These are phyloP conservation scores for Aphaenogaster floridana DNA, from an alignment of 1,140 invertebrate species.

Conservation along the genomic window DNA sequence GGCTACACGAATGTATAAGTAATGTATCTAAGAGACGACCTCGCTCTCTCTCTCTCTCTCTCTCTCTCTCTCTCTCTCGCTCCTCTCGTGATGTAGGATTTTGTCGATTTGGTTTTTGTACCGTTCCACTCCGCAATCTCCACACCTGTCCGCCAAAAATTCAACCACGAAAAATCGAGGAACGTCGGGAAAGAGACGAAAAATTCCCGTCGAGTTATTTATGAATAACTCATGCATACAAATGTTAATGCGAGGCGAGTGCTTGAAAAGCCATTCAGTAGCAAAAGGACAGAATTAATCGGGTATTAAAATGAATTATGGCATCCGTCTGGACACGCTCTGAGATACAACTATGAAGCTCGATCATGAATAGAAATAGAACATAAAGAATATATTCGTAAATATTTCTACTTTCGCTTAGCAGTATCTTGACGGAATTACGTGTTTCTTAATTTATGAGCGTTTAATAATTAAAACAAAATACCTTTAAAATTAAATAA, in stretches of 20 bases:
- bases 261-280: slow-evolving; percentile 39
- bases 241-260: slow-evolving; percentile 10
- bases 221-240: slow-evolving; percentile 17
- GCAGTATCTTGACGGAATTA: not conserved
- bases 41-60: slow-evolving; percentile 46
- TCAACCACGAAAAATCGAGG: not conserved
- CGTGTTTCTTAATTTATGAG: too few species aligned
- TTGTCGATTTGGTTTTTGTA: slow-evolving; percentile 48
- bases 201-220: slow-evolving; percentile 30
- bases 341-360: slow-evolving; percentile 6
- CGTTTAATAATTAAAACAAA: not conserved
- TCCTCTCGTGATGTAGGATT: slow-evolving; percentile 21
- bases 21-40: slow-evolving; percentile 72
- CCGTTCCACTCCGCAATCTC: slow-evolving; percentile 9
- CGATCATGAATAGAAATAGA: slow-evolving; percentile 35
- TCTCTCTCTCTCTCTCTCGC: slow-evolving; percentile 46
- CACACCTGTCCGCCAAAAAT: slow-evolving; percentile 68
- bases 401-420: slow-evolving; percentile 17
- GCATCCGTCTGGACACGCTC: not conserved
- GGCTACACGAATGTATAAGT: slow-evolving; percentile 79
- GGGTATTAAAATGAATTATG: slow-evolving; percentile 60
- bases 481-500: not conserved
- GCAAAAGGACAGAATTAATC: slow-evolving; percentile 53
- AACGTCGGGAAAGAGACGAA: not conserved
- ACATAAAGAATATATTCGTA: not conserved